phyloP scores from a whole-genome alignment of 2,888 invertebrate species.

The Dinocampus coccinellae region DNA sequence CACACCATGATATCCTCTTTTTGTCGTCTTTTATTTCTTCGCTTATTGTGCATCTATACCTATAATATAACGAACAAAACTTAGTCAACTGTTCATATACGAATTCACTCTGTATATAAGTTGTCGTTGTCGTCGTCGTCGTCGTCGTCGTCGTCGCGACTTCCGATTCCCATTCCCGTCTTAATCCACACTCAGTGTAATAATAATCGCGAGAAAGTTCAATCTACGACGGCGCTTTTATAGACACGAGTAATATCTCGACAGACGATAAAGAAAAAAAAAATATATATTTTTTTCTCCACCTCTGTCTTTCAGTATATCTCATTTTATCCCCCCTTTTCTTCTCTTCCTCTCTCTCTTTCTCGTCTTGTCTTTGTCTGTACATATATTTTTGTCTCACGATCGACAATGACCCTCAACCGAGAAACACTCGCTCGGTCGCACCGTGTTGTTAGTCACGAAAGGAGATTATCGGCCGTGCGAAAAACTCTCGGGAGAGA shows the following conservation, averaged over 20 bases:
- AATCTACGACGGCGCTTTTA: conserved; percentile 63
- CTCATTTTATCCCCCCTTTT: not conserved
- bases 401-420: conserved; percentile 17
- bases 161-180: conserved; percentile 63
- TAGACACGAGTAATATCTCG: conserved; percentile 48
- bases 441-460: conserved; percentile 39
- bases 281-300: not conserved
- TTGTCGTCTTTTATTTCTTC: conserved; percentile 17
- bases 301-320: not conserved
- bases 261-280: conserved; percentile 22
- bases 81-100: not conserved
- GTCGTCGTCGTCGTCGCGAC: conserved; percentile 40
- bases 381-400: conserved; percentile 2
- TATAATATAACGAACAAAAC: not conserved
- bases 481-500: conserved; percentile 41
- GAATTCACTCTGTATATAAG: not conserved
- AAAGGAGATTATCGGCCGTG: conserved; percentile 61
- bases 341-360: not conserved
- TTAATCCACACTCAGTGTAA: conserved; percentile 61
- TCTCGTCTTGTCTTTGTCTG: no score
- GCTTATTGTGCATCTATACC: not conserved
- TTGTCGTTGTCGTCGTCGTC: not conserved
- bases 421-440: conserved; percentile 54
- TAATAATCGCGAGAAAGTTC: conserved; percentile 63
- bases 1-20: conserved; percentile 15